Evolutionary conservation across 2,888 invertebrate species (phyloP), one percentile per base, ranked within the genome.

Genomic region (Drosophila rellima): DNA sequence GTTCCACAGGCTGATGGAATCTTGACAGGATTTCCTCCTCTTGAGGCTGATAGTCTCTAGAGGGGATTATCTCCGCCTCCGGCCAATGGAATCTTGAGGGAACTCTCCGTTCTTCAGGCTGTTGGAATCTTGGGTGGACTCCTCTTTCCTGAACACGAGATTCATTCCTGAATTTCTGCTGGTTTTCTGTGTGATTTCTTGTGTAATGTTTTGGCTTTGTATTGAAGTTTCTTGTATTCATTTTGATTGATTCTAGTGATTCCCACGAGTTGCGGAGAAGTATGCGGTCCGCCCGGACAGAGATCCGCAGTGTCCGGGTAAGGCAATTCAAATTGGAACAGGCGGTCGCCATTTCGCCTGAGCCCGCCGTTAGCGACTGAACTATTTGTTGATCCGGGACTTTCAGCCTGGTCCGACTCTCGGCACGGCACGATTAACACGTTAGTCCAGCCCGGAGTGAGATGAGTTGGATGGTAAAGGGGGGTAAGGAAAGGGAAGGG

Each of bases 361-460:
- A 69, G 74, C 70, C 5, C 78, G 26, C 78, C 75, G 75, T 74
- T 74, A 31, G 17, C n/a, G 75, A 75, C 75, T 78, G 75, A 69
- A 75, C 42, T 74, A 69, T 73, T 75, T 75, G 54, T 50, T 75
- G 5, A 44, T 29, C 75, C 78, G 78, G 75, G 75, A n/a, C 74
- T 61, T 59, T n/a, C 75, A 75, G 75, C 61, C 75, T 74, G 64
- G 61, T 40, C 54, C 70, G 78, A 74, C 74, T 59, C 47, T 75
- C 20, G 42, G 74, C 78, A 75, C 75, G 75, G 78, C 63, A 1
- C 78, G 74, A 64, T 15, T 78, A 11, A 74, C 75, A 61, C 75
- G 51, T 75, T 75, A 62, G 69, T 48, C 75, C 78, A 33, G 57
- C 75, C 75, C 78, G 75, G 78, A 64, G 60, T 63, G 62, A 63